phyloP scores from a whole-genome alignment of 2,113 vertebrate genomes.

The Chaetodon auriga region DNA sequence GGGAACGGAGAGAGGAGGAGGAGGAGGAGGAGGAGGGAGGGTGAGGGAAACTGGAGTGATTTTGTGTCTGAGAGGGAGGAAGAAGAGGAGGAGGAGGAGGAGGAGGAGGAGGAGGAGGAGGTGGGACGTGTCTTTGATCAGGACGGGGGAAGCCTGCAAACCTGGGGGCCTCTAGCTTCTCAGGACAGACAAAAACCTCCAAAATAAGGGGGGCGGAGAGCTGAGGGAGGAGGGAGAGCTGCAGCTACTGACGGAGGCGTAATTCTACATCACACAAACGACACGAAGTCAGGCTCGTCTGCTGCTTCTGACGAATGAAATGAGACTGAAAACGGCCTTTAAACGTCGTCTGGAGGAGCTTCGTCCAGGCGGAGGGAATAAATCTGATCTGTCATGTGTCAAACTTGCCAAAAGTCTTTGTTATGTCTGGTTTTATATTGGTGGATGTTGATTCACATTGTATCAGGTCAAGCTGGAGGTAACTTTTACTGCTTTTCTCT shows the following conservation, averaged over 20 bases:
- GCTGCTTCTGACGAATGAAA: too few relatives aligned
- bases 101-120: slow-evolving; percentile 30
- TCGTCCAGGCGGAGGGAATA: too few relatives aligned
- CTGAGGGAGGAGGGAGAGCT: neutral
- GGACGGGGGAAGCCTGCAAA: slow-evolving; percentile 45
- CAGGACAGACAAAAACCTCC: slow-evolving; percentile 49
- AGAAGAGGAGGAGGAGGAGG: slow-evolving; percentile 30
- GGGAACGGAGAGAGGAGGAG: neutral
- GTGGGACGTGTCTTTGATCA: slow-evolving; percentile 53
- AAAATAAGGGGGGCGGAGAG: neutral
- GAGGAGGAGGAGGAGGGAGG: neutral
- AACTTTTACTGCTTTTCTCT: too few relatives aligned
- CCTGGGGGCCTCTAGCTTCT: slow-evolving; percentile 50
- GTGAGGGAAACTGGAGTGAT: neutral
- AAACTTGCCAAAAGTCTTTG: neutral
- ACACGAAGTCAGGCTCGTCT: neutral
- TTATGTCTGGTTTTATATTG: neutral
- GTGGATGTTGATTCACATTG: neutral
- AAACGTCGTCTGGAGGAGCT: neutral
- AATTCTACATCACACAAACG: neutral
- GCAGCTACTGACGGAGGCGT: neutral
- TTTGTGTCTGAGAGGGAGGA: slow-evolving; percentile 27
- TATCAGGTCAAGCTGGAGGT: too few relatives aligned
- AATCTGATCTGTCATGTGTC: too few relatives aligned
- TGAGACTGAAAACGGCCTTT: too few relatives aligned